Evolutionary conservation across 2,797 vertebrate genomes (phyloP).

Genomic region (Triplophysa bombifrons): DNA sequence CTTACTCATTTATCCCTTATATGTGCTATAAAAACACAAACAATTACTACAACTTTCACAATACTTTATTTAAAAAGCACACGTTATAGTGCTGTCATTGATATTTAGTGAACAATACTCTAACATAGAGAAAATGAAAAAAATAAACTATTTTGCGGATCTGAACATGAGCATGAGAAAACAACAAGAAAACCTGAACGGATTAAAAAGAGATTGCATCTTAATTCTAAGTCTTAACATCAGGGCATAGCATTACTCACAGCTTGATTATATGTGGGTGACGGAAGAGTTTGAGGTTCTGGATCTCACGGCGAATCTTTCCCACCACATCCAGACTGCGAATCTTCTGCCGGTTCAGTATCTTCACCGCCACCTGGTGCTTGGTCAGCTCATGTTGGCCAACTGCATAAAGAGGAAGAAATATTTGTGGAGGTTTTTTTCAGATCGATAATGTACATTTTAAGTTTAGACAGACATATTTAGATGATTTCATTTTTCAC

Average conservation of each 20-base stretch:
- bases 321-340: conserved; percentile 98
- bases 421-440: background rate
- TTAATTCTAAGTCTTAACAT: too few relatives aligned
- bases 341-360: conserved; percentile 97
- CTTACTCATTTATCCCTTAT: background rate
- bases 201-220: background rate
- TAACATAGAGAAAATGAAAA: too few relatives aligned
- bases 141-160: too few relatives aligned
- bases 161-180: too few relatives aligned
- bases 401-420: conserved; percentile 73
- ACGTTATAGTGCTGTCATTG: background rate
- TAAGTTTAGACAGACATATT: background rate
- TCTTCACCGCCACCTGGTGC: conserved; percentile 98
- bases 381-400: conserved; percentile 97
- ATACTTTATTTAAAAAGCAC: background rate
- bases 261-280: conserved; percentile 99
- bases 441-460: background rate
- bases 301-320: conserved; percentile 97
- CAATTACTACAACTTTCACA: background rate
- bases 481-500: background rate
- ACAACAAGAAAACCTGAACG: background rate
- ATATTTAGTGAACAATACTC: background rate
- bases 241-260: conserved; percentile 77
- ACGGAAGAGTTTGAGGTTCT: conserved; percentile 98
- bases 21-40: background rate